phyloP scores from a whole-genome alignment of 1,140 invertebrate species.

The Yoshiicerus persimilis region DNA sequence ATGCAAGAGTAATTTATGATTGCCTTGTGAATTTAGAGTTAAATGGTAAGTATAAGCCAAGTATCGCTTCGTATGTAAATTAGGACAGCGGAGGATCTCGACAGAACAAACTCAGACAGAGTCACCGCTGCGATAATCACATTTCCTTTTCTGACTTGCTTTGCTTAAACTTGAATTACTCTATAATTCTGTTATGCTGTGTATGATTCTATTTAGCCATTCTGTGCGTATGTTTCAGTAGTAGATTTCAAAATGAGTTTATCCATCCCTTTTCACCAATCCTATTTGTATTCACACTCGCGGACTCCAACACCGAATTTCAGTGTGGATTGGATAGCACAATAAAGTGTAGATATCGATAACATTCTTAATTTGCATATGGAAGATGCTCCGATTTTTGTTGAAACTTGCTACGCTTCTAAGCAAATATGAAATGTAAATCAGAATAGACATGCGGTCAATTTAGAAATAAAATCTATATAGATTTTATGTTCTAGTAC shows the following conservation, averaged over 20 bases:
- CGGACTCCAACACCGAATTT: not conserved
- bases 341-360: not conserved
- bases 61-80: slow-evolving; percentile 9
- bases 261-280: not conserved
- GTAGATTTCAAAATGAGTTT: not conserved
- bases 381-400: not conserved
- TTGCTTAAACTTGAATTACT: not conserved
- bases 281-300: not conserved
- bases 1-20: not conserved
- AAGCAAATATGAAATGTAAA: too few relatives aligned
- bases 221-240: not conserved
- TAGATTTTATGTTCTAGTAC: too few relatives aligned
- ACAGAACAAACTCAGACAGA: not conserved
- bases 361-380: not conserved
- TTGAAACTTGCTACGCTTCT: not conserved
- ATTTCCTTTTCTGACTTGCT: not conserved
- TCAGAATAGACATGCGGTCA: too few relatives aligned
- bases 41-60: not conserved
- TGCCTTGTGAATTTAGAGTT: not conserved
- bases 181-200: not conserved
- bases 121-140: slow-evolving; percentile 17
- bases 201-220: not conserved
- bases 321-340: too few relatives aligned
- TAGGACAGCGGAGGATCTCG: not conserved
- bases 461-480: too few relatives aligned